phyloP scores from a whole-genome alignment of 2,888 invertebrate species.

The Rhamphomyia laevipes region DNA sequence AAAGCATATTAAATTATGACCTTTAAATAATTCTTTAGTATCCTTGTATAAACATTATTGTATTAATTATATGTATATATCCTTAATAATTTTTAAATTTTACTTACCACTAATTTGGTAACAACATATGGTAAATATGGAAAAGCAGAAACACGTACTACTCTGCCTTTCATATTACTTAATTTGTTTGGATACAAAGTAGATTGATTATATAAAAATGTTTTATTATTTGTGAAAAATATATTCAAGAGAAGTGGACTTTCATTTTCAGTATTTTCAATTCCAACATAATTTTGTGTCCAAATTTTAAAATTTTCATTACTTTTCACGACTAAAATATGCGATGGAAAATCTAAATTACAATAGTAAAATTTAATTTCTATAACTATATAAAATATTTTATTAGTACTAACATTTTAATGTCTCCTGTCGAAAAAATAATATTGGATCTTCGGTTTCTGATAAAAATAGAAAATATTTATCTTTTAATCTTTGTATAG shows the following conservation, averaged over 20 bases:
- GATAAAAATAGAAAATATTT: conserved; percentile 31
- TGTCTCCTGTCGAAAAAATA: conserved; percentile 24
- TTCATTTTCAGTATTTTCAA: conserved; percentile 24
- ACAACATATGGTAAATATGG: conserved; percentile 34
- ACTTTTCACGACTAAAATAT: conserved; percentile 15
- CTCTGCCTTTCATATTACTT: conserved; percentile 27
- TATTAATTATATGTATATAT: no score
- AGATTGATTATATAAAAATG: conserved; percentile 22
- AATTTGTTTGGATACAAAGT: conserved; percentile 31
- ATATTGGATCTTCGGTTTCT: conserved; percentile 24
- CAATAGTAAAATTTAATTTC: neutral
- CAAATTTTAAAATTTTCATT: conserved; percentile 32
- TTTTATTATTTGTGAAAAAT: conserved; percentile 26
- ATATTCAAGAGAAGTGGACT: conserved; percentile 30
- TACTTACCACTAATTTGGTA: conserved; percentile 35
- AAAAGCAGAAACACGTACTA: conserved; percentile 29
- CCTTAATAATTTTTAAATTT: conserved; percentile 2
- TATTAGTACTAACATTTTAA: conserved; percentile 31
- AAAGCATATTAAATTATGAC: no score
- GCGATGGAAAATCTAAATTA: neutral
- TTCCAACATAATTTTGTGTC: conserved; percentile 35
- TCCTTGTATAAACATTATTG: no score
- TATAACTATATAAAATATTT: neutral
- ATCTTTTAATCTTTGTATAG: conserved; percentile 30
- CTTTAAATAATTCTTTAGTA: no score